Conservation (phyloP, 1,140 invertebrate species). For the Bombus terrestris region DNA sequence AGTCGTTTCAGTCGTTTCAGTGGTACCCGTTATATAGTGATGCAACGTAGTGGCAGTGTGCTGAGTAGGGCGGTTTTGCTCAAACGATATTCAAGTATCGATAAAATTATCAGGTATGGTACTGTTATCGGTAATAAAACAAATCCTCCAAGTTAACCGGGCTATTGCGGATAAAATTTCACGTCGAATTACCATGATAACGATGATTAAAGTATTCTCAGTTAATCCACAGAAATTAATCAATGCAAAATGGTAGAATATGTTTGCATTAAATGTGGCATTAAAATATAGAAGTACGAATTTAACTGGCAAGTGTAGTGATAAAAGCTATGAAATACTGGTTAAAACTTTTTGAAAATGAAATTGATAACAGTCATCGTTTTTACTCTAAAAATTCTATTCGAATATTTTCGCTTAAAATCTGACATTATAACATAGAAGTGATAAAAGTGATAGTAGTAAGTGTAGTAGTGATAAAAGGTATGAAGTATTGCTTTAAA, state of each 20-base stretch:
- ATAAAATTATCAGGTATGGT: conserved; percentile 67
- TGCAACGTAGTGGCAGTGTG: conserved; percentile 67
- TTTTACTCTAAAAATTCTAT: neutral
- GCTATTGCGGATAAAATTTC: neutral
- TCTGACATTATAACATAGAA: neutral
- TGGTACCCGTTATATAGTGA: conserved; percentile 63
- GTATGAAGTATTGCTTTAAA: neutral
- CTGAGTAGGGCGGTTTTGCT: conserved; percentile 61
- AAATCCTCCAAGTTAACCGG: neutral
- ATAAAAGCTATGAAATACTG: neutral
- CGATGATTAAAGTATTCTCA: neutral
- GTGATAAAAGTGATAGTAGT: no score
- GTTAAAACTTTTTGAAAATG: no score
- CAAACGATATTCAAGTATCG: conserved; percentile 53
- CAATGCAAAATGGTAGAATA: no score
- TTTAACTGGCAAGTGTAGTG: neutral
- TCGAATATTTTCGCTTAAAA: neutral
- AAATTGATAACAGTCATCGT: no score
- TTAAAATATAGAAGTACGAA: neutral
- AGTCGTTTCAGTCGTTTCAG: conserved; percentile 51
- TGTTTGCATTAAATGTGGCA: neutral
- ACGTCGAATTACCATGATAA: neutral
- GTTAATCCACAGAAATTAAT: neutral
- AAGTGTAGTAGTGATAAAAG: neutral
- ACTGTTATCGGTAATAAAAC: neutral